phyloP scores from a whole-genome alignment of 2,888 invertebrate genomes.

The Tupiocoris notatus region DNA sequence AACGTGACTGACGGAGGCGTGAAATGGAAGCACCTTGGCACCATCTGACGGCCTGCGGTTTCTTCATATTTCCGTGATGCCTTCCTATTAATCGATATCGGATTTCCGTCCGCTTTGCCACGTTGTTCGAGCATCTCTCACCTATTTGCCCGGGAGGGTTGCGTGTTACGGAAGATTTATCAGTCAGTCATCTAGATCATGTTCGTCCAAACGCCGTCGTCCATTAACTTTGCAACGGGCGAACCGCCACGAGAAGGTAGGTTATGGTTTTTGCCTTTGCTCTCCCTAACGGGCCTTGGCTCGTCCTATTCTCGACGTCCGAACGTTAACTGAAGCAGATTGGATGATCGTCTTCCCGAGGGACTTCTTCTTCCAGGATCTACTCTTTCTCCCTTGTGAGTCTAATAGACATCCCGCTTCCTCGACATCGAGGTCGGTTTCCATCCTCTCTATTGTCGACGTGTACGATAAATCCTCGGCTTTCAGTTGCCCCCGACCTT shows the following conservation, averaged over 20 bases:
- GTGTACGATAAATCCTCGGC: conserved; percentile 29
- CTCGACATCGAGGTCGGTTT: background rate
- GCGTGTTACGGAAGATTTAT: conserved; percentile 8
- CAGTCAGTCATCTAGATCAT: conserved; percentile 10
- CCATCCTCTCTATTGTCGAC: conserved; percentile 21
- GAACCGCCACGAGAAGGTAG: conserved; percentile 2
- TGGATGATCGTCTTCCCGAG: background rate
- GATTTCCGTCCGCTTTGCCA: background rate
- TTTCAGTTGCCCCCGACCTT: conserved; percentile 14
- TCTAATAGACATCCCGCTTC: conserved; percentile 24
- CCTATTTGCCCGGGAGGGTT: background rate
- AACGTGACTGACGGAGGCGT: background rate
- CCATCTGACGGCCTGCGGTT: background rate
- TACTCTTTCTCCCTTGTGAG: background rate
- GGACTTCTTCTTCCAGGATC: background rate
- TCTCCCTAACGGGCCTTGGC: conserved; percentile 24
- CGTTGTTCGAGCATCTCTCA: background rate
- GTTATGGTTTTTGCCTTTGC: conserved; percentile 23
- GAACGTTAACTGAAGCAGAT: background rate
- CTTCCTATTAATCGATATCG: background rate
- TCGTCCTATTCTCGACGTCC: background rate
- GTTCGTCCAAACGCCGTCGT: background rate
- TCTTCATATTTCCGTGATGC: background rate
- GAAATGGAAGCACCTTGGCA: background rate
- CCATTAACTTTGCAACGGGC: background rate